Evolutionary conservation across 2,888 invertebrate genomes (phyloP).

Genomic region (Spilosoma lubricipeda): DNA sequence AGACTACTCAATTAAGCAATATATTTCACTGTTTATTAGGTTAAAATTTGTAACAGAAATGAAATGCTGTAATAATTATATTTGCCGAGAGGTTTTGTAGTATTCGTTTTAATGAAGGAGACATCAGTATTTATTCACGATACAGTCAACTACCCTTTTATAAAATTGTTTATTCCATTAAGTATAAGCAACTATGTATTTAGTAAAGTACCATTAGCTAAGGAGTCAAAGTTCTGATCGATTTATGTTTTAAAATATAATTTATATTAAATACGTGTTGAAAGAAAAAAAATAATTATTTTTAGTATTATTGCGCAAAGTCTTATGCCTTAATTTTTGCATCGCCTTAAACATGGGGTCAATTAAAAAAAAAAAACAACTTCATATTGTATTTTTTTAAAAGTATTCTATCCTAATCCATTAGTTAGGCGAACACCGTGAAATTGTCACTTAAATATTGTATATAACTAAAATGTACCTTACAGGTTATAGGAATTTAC

Average conservation of each 20-base stretch:
- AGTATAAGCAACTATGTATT: not conserved
- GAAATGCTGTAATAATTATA: too few species aligned
- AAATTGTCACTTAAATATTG: not conserved
- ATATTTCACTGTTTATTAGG: too few species aligned
- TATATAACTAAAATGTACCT: not conserved
- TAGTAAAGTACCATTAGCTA: not conserved
- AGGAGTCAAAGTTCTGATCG: not conserved
- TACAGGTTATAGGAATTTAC: constrained; percentile 10
- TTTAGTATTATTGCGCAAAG: not conserved
- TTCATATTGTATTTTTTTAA: too few species aligned
- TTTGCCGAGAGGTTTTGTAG: too few species aligned
- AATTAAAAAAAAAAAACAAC: not conserved
- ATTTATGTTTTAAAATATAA: too few species aligned
- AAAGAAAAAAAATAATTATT: not conserved
- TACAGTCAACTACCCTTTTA: too few species aligned
- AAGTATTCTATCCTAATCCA: too few species aligned
- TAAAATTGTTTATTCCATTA: not conserved
- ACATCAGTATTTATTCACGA: too few species aligned
- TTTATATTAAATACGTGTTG: not conserved
- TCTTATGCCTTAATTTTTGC: not conserved
- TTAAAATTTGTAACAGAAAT: too few species aligned
- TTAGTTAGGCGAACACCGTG: not conserved
- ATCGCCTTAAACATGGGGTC: not conserved
- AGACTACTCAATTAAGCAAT: too few species aligned
- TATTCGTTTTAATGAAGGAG: too few species aligned